Evolutionary conservation across 2,888 invertebrate genomes (phyloP), one percentile per base, ranked within the genome.

Genomic region (Escarpia spicata): DNA sequence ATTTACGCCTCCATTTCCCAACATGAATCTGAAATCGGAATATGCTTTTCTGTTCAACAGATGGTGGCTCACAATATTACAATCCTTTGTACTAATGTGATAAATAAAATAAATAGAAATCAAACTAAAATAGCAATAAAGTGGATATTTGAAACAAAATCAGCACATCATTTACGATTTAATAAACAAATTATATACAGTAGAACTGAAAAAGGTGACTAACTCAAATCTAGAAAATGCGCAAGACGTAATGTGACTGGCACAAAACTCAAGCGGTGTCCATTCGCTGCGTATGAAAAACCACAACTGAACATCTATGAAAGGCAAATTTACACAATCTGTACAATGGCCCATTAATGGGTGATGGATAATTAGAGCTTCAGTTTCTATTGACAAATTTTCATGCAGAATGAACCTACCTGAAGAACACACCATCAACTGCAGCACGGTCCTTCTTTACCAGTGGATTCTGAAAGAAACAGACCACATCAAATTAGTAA

Each of bases 351-450:
- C 37, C 37, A 37, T 37, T 37, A 52, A 12, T 52, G 52, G 52
- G 15, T 52, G 10, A 52, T 15, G 15, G 0, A 52, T 52, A 52
- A 52, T 52, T 52, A 52, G 52, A 8, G 52, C 8, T 12, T 75
- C 6, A 75, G 26, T 75, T 75, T 75, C 75, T 26, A 6, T 26
- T 15, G 26, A 75, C 75, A 26, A 19, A 75, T 75, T 75, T 75
- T 15, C 26, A 75, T 6, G 75, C 26, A 75, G 75, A 26, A 94
- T 26, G 15, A 75, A 26, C 75, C 75, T 75, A 96, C 96, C 94
- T 94, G 93, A 96, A 94, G 93, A 96, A 96, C 8, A 95, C 95
- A 45, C 92, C 93, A 94, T 97, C 96, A 43, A 97, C 96, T 90
- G 96, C 96, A 26, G 96, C 96, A 92, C 95, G 96, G 91, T 96